Evolutionary conservation across 2,888 invertebrate genomes (phyloP), one percentile per base, ranked within the genome.

Genomic region (Drosophila atroscutellata): DNA sequence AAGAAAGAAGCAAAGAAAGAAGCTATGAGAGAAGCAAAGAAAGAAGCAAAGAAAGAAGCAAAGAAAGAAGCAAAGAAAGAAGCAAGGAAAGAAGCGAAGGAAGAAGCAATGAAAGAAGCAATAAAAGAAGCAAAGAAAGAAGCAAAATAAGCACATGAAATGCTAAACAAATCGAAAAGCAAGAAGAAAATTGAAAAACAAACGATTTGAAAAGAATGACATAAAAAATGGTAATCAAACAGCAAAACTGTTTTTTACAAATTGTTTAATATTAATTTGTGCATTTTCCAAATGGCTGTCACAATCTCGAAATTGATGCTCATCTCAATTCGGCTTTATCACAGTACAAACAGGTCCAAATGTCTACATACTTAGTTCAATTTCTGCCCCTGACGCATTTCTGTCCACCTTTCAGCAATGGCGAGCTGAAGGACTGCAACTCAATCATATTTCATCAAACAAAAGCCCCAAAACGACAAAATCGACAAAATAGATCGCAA

Each of bases 391-490:
- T 18, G 9, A 50, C 18, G 59, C 50, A 32, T 15, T 37, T 30
- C 54, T 54, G 26, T 24, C 15, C 7, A 39, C 52, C 49, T 49
- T 54, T 55, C 4, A 18, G 37, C 20, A 30, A 24, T 62, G 55
- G 50, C n/a, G n/a, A 66, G 7, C 62, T 28, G 49, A 62, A 55
- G 69, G 69, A 56, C 57, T 56, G 64, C 78, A 81, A 76, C 75
- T 76, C 75, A 84, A 82, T 75, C 87, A 85, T 85, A 85, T 85
- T 85, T 87, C 87, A 87, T 82, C 85, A 81, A 84, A 76, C 80
- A 76, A 78, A 76, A 51, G 74, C n/a, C 52, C 63, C 74, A 68
- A 66, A 76, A 75, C 60, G 67, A 80, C 76, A 57, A 69, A 75
- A 45, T 45, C 15, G 71, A 80, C 76, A 55, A 69, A 75, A 79